Evolutionary conservation across 2,888 invertebrate genomes (phyloP).

Genomic region (Nasonia oneida): DNA sequence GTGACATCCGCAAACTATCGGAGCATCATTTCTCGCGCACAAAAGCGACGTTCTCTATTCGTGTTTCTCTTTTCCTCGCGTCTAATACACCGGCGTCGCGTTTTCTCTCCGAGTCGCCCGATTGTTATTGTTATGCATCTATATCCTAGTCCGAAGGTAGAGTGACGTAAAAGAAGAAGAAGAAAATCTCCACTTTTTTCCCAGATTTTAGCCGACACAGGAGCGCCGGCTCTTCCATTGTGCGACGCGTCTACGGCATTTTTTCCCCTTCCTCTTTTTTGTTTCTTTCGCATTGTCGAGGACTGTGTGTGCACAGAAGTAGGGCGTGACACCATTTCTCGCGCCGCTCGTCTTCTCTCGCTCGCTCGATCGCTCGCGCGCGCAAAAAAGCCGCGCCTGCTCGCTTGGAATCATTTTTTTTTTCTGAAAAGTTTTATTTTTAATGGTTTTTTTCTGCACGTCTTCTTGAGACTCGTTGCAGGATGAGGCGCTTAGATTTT

Average conservation of each 20-base stretch:
- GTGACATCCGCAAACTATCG: slow-evolving; percentile 24
- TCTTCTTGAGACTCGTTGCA: background rate
- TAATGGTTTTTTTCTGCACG: background rate
- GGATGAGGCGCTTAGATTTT: background rate
- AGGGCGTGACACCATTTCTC: slow-evolving; percentile 58
- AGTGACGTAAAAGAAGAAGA: background rate
- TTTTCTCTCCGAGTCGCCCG: background rate
- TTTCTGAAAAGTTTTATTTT: background rate
- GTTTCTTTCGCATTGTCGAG: slow-evolving; percentile 42
- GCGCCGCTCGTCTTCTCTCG: background rate
- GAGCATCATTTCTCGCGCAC: background rate
- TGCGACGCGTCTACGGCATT: slow-evolving; percentile 14
- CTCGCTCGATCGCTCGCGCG: background rate
- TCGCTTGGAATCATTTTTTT: background rate
- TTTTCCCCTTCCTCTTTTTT: slow-evolving; percentile 37
- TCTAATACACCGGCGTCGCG: background rate
- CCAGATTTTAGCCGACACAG: background rate
- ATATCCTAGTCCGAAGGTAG: too few species aligned
- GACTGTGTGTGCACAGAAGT: slow-evolving; percentile 29
- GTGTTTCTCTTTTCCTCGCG: background rate
- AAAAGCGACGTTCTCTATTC: slow-evolving; percentile 3
- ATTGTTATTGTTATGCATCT: background rate
- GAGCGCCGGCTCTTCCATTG: background rate
- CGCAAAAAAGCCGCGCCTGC: slow-evolving; percentile 25
- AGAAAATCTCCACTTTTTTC: background rate